Base-by-base conservation (phyloP, 2,888 invertebrate genomes). In the Vanessa cardui region DNA sequence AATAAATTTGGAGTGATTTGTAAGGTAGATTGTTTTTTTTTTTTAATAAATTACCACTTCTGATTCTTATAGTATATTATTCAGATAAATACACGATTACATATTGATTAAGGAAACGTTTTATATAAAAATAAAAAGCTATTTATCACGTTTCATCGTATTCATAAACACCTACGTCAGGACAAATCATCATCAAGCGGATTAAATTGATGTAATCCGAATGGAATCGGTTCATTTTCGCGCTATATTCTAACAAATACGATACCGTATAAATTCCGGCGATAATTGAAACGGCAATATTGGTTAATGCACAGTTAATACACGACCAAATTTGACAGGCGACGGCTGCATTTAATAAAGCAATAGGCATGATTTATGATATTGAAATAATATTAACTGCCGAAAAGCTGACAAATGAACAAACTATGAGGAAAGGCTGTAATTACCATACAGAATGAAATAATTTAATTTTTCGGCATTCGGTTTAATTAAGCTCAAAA, bases 301-400 rank as follows among this genome's bases (percentile, higher is more conserved):
- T 73, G 75, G 73, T 72, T 73, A 67, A 73, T 71, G 66, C 66
- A 58, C 59, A 79, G 76, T 79, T 82, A 83, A 84, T 82, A 77
- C 81, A 78, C 75, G 73, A 77, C 78, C 76, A 76, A 74, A 78
- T 81, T 54, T 54, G 52, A 54, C 52, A 31, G 52, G 16, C 52
- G 31, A 54, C 52, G 16, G 52, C 52, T 54, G 26, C 26, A 26
- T 26, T 39, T 39, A 49, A 49, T 49, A 49, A 7, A n/a, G 26
- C 26, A 26, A 54, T 7, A 54, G 52, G 52, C 52, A 7, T 54
- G 52, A 54, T 54, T 54, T 54, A 54, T 54, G 31, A 54, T 54
- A 54, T 54, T 54, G 26, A 54, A 54, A 54, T 31, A 54, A 54
- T 31, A 54, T 54, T 31, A 54, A 54, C 52, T 54, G 52, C 15